A percentile compares a stretch with the other conserved stretches of the same genome.
phyloP scores from a whole-genome alignment of 2,888 invertebrate genomes.

The Melanargia galathea region DNA sequence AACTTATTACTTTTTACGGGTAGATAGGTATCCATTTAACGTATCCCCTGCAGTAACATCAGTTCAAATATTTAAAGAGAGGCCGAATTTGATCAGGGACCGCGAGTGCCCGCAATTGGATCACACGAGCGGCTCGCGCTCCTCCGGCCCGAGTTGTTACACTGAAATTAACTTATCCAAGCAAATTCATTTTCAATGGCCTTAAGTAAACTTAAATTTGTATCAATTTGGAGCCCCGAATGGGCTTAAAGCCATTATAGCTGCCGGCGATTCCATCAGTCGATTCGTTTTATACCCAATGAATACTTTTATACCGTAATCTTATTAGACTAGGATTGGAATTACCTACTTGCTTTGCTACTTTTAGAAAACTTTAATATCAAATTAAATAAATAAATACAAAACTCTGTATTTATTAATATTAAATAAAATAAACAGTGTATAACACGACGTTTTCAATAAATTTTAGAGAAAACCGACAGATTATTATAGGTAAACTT shows the following conservation, averaged over 20 bases:
- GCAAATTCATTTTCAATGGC: constrained; percentile 70
- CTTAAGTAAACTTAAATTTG: constrained; percentile 66
- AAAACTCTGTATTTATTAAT: too few species aligned
- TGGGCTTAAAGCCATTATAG: constrained; percentile 45
- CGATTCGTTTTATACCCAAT: constrained; percentile 10
- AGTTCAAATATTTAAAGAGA: constrained; percentile 80
- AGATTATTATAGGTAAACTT: too few species aligned
- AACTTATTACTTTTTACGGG: constrained; percentile 35
- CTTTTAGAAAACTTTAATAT: not conserved
- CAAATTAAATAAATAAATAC: too few species aligned
- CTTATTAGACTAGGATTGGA: not conserved
- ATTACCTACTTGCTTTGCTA: not conserved
- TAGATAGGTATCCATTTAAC: constrained; percentile 46
- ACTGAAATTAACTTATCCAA: constrained; percentile 69
- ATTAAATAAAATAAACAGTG: too few species aligned
- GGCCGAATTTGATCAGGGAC: constrained; percentile 69
- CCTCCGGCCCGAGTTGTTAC: constrained; percentile 61
- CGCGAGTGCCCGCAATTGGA: constrained; percentile 68
- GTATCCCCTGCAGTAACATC: constrained; percentile 49
- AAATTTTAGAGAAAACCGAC: too few species aligned
- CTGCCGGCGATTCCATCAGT: constrained; percentile 22
- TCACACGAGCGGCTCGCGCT: constrained; percentile 71
- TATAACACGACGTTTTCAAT: too few species aligned
- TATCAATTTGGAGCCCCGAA: constrained; percentile 45
- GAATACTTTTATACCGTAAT: not conserved